Conservation (phyloP, 2,797 vertebrate species). For the Hephaestus fuliginosus region DNA sequence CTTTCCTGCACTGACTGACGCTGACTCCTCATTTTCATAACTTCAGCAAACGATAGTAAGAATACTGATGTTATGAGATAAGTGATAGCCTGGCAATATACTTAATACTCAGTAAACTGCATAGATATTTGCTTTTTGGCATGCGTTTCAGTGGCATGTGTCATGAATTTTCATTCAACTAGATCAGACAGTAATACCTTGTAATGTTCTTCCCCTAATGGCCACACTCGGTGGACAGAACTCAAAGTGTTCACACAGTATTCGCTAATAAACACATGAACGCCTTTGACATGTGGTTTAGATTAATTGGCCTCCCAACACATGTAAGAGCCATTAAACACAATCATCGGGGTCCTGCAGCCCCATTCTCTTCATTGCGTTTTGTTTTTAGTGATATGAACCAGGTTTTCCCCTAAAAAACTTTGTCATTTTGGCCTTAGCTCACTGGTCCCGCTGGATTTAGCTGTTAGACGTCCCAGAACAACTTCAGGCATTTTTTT, state of each 20-base stretch:
- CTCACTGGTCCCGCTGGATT: constrained; percentile 69
- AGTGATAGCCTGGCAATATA: constrained; percentile 41
- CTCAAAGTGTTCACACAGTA: constrained; percentile 64
- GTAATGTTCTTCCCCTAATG: constrained; percentile 65
- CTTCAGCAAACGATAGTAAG: constrained; percentile 16
- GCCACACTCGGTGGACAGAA: constrained; percentile 46
- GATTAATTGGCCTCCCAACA: constrained; percentile 78
- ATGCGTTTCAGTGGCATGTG: constrained; percentile 19
- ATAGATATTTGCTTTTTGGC: constrained; percentile 28
- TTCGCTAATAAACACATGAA: constrained; percentile 77
- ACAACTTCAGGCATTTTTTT: constrained; percentile 66
- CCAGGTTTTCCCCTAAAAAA: constrained; percentile 76
- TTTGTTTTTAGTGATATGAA: constrained; percentile 73
- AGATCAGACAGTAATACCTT: constrained; percentile 69
- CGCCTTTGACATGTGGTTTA: constrained; percentile 77
- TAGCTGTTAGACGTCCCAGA: constrained; percentile 70
- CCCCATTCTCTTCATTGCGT: constrained; percentile 57
- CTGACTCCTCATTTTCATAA: constrained; percentile 36
- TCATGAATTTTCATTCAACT: constrained; percentile 45
- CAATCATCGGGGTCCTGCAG: constrained; percentile 65
- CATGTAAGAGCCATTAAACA: constrained; percentile 80
- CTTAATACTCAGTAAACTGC: constrained; percentile 19
- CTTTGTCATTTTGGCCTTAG: constrained; percentile 71
- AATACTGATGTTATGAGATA: constrained; percentile 41
- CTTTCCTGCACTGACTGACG: constrained; percentile 9